Evolutionary conservation across 1,140 invertebrate genomes (phyloP).

Genomic region (Trigoniulus corallinus): DNA sequence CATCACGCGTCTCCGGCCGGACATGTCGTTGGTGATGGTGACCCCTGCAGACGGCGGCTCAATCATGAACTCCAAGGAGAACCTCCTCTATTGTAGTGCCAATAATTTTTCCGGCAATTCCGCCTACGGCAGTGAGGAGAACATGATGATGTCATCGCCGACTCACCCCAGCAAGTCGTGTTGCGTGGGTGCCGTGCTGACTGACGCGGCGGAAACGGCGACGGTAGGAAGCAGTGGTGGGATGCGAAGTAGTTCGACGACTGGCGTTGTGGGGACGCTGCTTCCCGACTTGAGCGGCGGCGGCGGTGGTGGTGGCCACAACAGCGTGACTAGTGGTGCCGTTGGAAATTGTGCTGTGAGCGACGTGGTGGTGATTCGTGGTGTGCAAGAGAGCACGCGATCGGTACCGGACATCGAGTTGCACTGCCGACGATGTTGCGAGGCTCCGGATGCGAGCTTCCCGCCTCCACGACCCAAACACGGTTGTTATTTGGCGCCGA

Average conservation of each 20-base stretch:
- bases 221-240: conserved; percentile 1
- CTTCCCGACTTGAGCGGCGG: conserved; percentile 13
- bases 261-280: conserved; percentile 9
- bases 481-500: conserved; percentile 4
- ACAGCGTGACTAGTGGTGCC: conserved; percentile 11
- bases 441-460: conserved; percentile 8
- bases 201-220: conserved; percentile 1
- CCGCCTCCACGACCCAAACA: conserved; percentile 7
- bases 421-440: conserved; percentile 41
- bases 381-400: conserved; percentile 37
- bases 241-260: conserved; percentile 8
- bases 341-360: too few relatives aligned
- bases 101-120: neutral
- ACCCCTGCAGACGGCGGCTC: conserved; percentile 14
- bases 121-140: neutral
- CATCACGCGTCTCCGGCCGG: too few relatives aligned
- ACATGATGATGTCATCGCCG: neutral
- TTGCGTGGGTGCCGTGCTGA: conserved; percentile 12
- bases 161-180: conserved; percentile 6
- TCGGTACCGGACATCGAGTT: conserved; percentile 77
- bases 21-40: conserved; percentile 17
- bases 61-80: neutral
- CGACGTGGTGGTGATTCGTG: conserved; percentile 9
- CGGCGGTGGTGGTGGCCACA: conserved; percentile 12
- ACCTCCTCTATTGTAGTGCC: neutral